Conservation (phyloP, 2,113 vertebrate species). For the Scomber colias region DNA sequence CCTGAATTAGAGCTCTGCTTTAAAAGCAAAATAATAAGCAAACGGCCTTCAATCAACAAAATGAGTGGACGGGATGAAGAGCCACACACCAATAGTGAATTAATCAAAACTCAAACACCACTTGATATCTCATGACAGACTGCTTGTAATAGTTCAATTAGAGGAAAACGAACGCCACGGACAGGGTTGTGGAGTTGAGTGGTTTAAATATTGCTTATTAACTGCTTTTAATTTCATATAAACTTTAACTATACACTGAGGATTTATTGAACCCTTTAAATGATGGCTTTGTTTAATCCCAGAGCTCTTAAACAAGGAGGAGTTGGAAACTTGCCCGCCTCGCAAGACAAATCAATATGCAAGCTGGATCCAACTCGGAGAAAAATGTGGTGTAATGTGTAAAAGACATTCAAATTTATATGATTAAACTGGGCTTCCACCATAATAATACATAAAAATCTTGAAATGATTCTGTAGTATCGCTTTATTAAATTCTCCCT, state of each 20-base stretch:
- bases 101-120: conserved; percentile 39
- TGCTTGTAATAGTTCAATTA: neutral
- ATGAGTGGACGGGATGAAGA: neutral
- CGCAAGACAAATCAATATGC: too few species aligned
- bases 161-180: neutral
- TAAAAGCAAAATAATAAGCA: conserved; percentile 1
- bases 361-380: too few species aligned
- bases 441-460: too few species aligned
- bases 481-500: too few species aligned
- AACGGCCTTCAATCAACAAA: conserved; percentile 21
- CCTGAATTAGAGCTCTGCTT: conserved; percentile 20
- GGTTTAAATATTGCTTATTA: conserved; percentile 1
- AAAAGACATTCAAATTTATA: too few species aligned
- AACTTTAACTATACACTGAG: neutral
- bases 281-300: neutral
- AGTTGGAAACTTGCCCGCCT: too few species aligned
- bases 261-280: neutral
- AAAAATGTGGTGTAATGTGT: too few species aligned
- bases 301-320: neutral
- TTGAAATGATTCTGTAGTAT: too few species aligned
- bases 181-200: neutral
- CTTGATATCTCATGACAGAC: conserved; percentile 30
- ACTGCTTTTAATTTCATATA: conserved; percentile 8
- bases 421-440: too few species aligned
- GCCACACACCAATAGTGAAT: neutral